Base-by-base conservation (phyloP, 2,113 vertebrate genomes). In the Nothoprocta pentlandii region DNA sequence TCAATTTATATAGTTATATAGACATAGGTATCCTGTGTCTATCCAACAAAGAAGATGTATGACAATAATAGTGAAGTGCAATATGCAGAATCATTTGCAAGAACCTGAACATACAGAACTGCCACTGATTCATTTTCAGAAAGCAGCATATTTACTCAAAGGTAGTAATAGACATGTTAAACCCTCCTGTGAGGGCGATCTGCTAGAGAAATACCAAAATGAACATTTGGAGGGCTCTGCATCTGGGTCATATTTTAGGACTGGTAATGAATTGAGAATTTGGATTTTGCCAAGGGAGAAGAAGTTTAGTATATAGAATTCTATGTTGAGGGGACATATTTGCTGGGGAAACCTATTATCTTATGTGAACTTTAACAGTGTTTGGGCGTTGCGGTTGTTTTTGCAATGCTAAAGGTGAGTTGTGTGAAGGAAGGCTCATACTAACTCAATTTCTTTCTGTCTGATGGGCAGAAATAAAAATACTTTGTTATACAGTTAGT, bases 31-130 rank as follows among this genome's bases (percentile, higher is more conserved):
- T n/a, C 36, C 44, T 85, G 47, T 81, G 63, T 68, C 44, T 66
- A 1, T 54, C 8, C 14, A 42, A 26, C 22, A 21, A 12, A 54
- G 23, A 76, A 63, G 34, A 36, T 59, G 32, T 28, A n/a, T 1
- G 0, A 5, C 53, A 74, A 6, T 0, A 0, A 58, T 5, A 54
- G 26, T 36, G 23, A 17, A 76, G 34, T 66, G 3, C 16, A n/a
- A 5, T 49, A 3, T 42, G 21, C 10, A 13, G 73, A 82, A 66
- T 66, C 9, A 2, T 68, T 80, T 39, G 21, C 22, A 69, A 62
- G 41, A 93, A n/a, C 9, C 10, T n/a, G 36, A 68, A 25, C 19
- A 8, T 25, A 34, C 5, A 42, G 53, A 54, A 86, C 16, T 56
- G 77, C 30, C 4, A 12, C 6, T 68, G 28, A 12, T 73, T 87